These are phyloP conservation scores for Leptonema lineaticorne DNA, from an alignment of 1,140 invertebrate species.

Conservation along the genomic window DNA sequence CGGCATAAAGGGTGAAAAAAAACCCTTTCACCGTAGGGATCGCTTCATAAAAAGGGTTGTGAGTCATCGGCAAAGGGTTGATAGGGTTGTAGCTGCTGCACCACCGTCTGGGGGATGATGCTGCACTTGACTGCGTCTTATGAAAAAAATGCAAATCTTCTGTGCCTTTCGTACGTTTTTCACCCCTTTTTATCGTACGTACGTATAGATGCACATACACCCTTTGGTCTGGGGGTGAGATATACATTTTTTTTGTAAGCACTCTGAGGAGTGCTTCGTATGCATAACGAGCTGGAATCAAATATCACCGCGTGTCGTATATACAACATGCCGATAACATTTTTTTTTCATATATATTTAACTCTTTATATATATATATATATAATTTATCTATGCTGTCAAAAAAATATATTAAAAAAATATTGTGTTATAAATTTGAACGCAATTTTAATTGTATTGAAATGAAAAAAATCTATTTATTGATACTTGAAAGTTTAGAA, in stretches of 20 bases:
- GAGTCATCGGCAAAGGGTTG: slow-evolving; percentile 39
- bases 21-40: background rate
- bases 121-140: slow-evolving; percentile 29
- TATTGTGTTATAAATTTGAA: too few species aligned
- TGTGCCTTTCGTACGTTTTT: background rate
- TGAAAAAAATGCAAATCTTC: slow-evolving; percentile 29
- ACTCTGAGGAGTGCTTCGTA: background rate
- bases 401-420: too few species aligned
- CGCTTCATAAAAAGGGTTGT: slow-evolving; percentile 36
- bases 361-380: too few species aligned
- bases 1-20: background rate
- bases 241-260: background rate
- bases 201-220: background rate
- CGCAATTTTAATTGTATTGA: too few species aligned
- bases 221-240: background rate
- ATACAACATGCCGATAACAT: background rate
- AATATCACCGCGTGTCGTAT: background rate
- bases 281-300: background rate
- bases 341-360: too few species aligned
- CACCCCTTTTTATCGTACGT: background rate
- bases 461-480: too few species aligned
- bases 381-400: too few species aligned
- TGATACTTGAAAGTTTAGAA: too few species aligned
- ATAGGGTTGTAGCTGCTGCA: slow-evolving; percentile 12
- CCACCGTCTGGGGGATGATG: slow-evolving; percentile 13